Evolutionary conservation across 2,113 vertebrate species (phyloP), one percentile per base, ranked within the genome.

Genomic region (Cyphomyrus discorhynchus): DNA sequence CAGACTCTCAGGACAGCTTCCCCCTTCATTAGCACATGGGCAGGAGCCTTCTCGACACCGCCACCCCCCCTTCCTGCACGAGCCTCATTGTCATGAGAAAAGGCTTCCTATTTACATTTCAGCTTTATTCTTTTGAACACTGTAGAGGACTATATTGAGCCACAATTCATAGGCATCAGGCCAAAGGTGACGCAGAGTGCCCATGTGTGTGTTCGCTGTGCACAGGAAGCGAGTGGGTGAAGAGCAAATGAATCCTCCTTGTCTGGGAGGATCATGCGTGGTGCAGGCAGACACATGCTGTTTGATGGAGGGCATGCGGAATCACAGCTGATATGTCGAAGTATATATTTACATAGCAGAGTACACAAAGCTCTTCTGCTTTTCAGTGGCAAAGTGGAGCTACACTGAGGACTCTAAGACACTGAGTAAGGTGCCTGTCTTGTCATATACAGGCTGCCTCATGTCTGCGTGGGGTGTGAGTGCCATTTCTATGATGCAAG

Each of bases 101-200:
- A 88, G 50, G 46, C 50, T 31, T 56, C 62, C n/a, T 93, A 91
- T 92, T 94, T 93, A 92, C 89, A 89, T 88, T 90, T 52, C 82
- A 90, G 85, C 92, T 88, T 58, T 90, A 92, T 92, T 92, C 82
- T 90, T 83, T 88, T 88, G 52, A 83, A 45, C 90, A 92, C 87
- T 92, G 90, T 92, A 94, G 91, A 93, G 93, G 90, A 91, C 70
- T 83, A 92, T 92, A 89, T 13, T 90, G 62, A 92, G 91, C 86
- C 45, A 84, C 89, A 70, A 90, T 52, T 66, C 92, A 58, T 70
- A 82, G 83, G 11, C 91, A 92, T 92, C 91, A 93, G 91, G 91
- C 93, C 92, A 92, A 92, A 88, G 89, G 27, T 89, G 92, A 93
- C 90, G 89, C 21, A 24, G 91, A 92, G 47, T 87, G 13, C 50